These are phyloP conservation scores for Calephelis perditalis DNA, from an alignment of 2,888 invertebrate genomes.

Conservation along the genomic window DNA sequence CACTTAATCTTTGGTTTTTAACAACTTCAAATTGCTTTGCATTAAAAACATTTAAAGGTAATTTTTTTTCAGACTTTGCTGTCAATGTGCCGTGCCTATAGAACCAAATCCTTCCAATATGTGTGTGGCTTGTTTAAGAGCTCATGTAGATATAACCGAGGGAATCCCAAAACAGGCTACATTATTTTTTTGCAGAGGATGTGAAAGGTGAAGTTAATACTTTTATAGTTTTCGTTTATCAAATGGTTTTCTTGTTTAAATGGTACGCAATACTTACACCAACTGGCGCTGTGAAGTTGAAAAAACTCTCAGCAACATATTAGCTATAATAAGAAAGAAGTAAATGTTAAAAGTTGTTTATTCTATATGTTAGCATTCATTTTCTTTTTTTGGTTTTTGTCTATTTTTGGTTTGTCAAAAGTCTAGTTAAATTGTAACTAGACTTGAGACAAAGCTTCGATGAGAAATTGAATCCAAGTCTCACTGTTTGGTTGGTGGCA, in stretches of 20 bases:
- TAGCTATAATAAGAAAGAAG: too few species aligned
- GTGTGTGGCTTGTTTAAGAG: slow-evolving; percentile 96
- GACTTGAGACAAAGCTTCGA: too few species aligned
- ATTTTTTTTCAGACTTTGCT: slow-evolving; percentile 84
- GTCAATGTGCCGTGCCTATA: slow-evolving; percentile 94
- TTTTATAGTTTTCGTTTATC: not conserved
- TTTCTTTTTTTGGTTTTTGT: not conserved
- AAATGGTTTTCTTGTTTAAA: too few species aligned
- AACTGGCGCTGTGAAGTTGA: too few species aligned
- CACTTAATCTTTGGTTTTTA: not conserved
- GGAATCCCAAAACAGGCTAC: slow-evolving; percentile 96
- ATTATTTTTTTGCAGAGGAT: slow-evolving; percentile 93
- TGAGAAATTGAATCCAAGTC: too few species aligned
- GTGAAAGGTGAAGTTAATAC: slow-evolving; percentile 83
- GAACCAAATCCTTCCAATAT: slow-evolving; percentile 98
- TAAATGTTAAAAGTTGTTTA: too few species aligned
- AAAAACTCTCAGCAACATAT: too few species aligned
- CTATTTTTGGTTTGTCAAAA: not conserved
- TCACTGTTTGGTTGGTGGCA: too few species aligned
- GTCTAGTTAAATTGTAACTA: too few species aligned
- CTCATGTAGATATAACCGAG: slow-evolving; percentile 96
- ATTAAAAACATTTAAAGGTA: not conserved
- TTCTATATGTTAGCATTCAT: too few species aligned
- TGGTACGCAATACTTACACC: too few species aligned
- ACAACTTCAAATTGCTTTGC: not conserved